phyloP scores from a whole-genome alignment of 2,888 invertebrate species.

The Microchrysa polita region DNA sequence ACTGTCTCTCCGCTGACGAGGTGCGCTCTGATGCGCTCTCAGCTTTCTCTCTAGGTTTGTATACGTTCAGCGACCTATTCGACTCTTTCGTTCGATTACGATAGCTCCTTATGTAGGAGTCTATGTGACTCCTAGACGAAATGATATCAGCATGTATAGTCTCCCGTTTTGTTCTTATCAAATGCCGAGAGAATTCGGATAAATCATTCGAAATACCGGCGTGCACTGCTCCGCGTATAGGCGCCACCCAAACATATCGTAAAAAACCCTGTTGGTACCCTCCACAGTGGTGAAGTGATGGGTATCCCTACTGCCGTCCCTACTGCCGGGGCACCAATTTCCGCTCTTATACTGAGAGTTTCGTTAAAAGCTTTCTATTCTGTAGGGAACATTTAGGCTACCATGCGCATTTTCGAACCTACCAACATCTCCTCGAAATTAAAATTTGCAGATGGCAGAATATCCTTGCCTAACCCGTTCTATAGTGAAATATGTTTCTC shows the following conservation, averaged over 20 bases:
- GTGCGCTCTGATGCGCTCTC: not conserved
- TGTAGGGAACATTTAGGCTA: not conserved
- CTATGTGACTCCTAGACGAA: no score
- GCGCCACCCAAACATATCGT: constrained; percentile 29
- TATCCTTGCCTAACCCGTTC: no score
- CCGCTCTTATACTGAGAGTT: not conserved
- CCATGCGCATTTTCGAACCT: not conserved
- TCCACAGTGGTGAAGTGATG: no score
- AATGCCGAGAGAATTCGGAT: not conserved
- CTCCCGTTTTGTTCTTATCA: no score
- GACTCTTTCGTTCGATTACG: no score
- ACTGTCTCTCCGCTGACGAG: not conserved
- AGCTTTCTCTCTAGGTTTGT: not conserved
- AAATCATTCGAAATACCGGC: not conserved
- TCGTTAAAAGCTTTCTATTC: not conserved
- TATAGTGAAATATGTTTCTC: no score
- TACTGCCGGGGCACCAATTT: not conserved
- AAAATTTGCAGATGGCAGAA: no score
- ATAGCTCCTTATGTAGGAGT: no score
- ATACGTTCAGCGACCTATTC: not conserved
- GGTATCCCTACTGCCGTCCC: no score
- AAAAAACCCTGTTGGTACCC: constrained; percentile 1
- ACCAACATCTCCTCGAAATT: not conserved
- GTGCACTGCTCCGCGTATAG: not conserved
- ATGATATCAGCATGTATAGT: no score